phyloP scores from a whole-genome alignment of 2,888 invertebrate species.

The Caenorhabditis sp. region DNA sequence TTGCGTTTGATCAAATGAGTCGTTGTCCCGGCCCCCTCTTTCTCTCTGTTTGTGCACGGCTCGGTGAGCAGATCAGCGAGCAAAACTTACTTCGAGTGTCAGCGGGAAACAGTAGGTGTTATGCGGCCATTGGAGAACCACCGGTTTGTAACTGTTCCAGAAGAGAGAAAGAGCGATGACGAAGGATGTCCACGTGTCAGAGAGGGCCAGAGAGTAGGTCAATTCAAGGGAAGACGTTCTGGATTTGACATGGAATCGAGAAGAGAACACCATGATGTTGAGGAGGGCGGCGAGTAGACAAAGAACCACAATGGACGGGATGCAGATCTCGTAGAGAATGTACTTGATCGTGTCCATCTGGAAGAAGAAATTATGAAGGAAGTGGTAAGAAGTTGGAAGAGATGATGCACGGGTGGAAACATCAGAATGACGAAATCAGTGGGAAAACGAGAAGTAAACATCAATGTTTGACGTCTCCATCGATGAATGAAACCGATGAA shows the following conservation, averaged over 20 bases:
- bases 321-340: slow-evolving; percentile 72
- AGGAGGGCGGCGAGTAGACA: slow-evolving; percentile 71
- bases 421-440: background rate
- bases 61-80: slow-evolving; percentile 4
- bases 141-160: slow-evolving; percentile 84
- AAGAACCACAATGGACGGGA: slow-evolving; percentile 67
- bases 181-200: slow-evolving; percentile 73
- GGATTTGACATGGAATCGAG: slow-evolving; percentile 63
- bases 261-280: slow-evolving; percentile 70
- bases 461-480: slow-evolving; percentile 12
- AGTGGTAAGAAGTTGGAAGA: no score
- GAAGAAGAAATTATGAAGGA: background rate
- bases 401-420: background rate
- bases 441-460: slow-evolving; percentile 3
- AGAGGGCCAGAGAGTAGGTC: slow-evolving; percentile 73
- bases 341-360: slow-evolving; percentile 48
- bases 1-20: slow-evolving; percentile 21
- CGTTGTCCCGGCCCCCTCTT: slow-evolving; percentile 3
- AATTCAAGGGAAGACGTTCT: slow-evolving; percentile 70
- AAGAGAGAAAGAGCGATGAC: slow-evolving; percentile 84
- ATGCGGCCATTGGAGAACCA: slow-evolving; percentile 71
- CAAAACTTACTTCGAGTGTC: slow-evolving; percentile 71
- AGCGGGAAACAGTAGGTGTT: slow-evolving; percentile 76
- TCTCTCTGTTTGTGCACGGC: slow-evolving; percentile 1
- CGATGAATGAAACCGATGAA: background rate